Percentiles rank a stretch among this genome's conserved stretches.
phyloP scores from a whole-genome alignment of 2,888 invertebrate genomes.

The Celastrina argiolus region DNA sequence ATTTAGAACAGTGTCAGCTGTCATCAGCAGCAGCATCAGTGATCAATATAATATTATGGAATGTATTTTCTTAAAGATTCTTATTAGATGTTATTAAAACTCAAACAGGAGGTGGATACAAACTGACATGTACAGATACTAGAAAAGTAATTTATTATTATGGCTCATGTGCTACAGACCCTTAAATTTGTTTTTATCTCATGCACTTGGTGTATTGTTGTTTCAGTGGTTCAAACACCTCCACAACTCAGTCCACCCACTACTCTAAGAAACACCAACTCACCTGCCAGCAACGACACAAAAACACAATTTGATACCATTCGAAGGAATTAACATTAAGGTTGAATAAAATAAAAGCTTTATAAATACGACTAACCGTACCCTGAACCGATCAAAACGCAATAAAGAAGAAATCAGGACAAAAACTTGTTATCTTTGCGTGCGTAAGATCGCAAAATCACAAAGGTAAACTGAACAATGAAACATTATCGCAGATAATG shows the following conservation, averaged over 20 bases:
- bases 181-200: neutral
- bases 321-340: conserved; percentile 38
- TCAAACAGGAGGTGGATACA: neutral
- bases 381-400: conserved; percentile 34
- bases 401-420: conserved; percentile 47
- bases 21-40: no score
- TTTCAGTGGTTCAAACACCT: neutral
- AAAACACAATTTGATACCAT: conserved; percentile 69
- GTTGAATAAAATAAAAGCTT: no score
- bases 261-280: conserved; percentile 35
- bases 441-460: conserved; percentile 57
- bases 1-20: no score
- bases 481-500: conserved; percentile 55
- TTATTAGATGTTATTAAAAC: neutral
- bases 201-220: neutral
- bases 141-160: neutral
- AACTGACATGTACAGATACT: neutral
- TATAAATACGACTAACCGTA: neutral
- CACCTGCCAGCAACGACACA: conserved; percentile 51
- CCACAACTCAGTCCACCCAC: neutral
- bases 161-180: neutral
- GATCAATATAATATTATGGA: neutral
- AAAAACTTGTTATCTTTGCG: conserved; percentile 59
- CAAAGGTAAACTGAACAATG: conserved; percentile 66
- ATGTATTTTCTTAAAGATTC: neutral